Conservation (phyloP, 2,888 invertebrate species). For the Thalpophila matura region DNA sequence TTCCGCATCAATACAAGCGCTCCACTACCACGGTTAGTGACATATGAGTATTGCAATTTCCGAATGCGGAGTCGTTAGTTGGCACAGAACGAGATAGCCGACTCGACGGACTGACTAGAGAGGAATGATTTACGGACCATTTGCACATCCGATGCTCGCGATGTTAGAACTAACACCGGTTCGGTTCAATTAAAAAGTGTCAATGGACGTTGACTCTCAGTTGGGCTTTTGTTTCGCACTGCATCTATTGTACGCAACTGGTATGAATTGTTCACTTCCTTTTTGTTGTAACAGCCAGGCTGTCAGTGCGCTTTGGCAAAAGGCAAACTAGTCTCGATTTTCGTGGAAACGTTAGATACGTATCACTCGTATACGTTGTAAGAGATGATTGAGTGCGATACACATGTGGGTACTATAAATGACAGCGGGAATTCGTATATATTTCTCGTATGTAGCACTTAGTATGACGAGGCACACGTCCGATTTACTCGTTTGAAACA, state of each 20-base stretch:
- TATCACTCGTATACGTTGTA: slow-evolving; percentile 14
- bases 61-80: slow-evolving; percentile 82
- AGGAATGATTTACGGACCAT: slow-evolving; percentile 80
- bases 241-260: slow-evolving; percentile 62
- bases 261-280: slow-evolving; percentile 69
- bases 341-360: slow-evolving; percentile 44
- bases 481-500: neutral
- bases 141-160: slow-evolving; percentile 74
- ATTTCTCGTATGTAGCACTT: no score
- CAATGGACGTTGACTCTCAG: slow-evolving; percentile 71
- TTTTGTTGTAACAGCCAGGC: slow-evolving; percentile 47
- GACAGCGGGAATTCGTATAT: neutral
- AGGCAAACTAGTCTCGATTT: slow-evolving; percentile 47
- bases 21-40: slow-evolving; percentile 79
- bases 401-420: slow-evolving; percentile 1
- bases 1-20: slow-evolving; percentile 79
- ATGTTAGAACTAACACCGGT: slow-evolving; percentile 66
- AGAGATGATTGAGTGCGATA: slow-evolving; percentile 27
- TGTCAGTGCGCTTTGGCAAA: slow-evolving; percentile 34
- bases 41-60: slow-evolving; percentile 88
- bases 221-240: slow-evolving; percentile 69
- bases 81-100: slow-evolving; percentile 71
- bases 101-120: slow-evolving; percentile 70
- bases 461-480: neutral
- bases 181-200: slow-evolving; percentile 75